Conservation (phyloP, 2,113 vertebrate species). For the Elgaria multicarinata region DNA sequence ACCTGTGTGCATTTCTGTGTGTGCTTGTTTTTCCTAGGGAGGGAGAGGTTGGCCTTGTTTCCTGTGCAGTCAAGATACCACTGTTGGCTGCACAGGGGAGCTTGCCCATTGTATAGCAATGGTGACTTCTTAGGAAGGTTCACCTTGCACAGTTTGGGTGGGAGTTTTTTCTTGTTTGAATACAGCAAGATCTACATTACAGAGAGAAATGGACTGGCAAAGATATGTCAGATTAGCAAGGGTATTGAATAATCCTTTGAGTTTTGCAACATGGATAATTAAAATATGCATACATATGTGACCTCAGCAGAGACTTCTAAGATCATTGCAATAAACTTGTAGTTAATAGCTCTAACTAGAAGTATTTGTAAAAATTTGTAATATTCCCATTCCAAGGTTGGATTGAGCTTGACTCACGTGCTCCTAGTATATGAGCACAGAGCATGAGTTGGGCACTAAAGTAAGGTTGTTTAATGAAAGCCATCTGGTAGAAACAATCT, state of each 20-base stretch:
- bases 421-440: not conserved
- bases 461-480: conserved; percentile 22
- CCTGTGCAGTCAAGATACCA: not conserved
- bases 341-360: not conserved
- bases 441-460: conserved; percentile 30
- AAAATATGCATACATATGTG: not conserved
- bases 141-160: not conserved
- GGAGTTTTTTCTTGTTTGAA: not conserved
- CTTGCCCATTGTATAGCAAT: not conserved
- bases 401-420: conserved; percentile 18
- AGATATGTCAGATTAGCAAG: not conserved
- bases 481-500: conserved; percentile 34
- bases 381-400: not conserved
- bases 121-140: not conserved
- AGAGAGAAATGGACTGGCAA: not conserved
- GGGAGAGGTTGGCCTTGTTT: not conserved
- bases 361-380: not conserved
- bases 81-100: not conserved
- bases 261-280: not conserved
- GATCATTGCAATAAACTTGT: not conserved
- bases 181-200: not conserved
- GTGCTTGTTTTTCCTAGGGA: not conserved
- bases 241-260: not conserved
- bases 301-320: not conserved
- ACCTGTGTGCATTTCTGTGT: not conserved